Base-by-base conservation (phyloP, 1,140 invertebrate genomes). In the Coenobita brevimanus region DNA sequence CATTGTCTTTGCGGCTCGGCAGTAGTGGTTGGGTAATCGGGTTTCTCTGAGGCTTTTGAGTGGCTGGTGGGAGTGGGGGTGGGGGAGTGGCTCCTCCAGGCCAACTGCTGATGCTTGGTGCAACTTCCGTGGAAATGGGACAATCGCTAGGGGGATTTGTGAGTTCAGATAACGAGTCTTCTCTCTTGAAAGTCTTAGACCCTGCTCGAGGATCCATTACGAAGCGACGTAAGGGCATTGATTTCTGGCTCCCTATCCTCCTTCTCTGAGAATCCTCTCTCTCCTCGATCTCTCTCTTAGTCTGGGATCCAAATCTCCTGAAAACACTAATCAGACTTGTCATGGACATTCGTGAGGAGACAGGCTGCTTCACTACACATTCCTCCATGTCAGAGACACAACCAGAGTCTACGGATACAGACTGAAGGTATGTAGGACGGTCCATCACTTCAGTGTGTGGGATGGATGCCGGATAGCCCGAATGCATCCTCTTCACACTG, bases 341-440 rank as follows among this genome's bases (percentile, higher is more conserved):
- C 89, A 89, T 89, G 15, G 89, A 89, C 64, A 89, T 78, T 36
- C 81, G 69, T 2, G 84, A 79, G 33, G 38, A 27, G 21, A 50
- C 24, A 17, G 75, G 41, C 54, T 46, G 33, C 24, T 76, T 62
- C 27, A 43, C 33, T 27, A 4, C 30, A 21, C 15, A n/a, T 3
- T 89, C 88, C 41, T 89, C 75, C 0, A 57, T 27, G 15, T 89
- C 89, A 33, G 62, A 60, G 36, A 87, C 80, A 46, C 89, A 89
- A 24, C 89, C 89, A 41, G 89, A 89, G 43, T 89, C 89, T 43
- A 79, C 84, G 6, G 89, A 89, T 21, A 89, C 38, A 10, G 89
- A 89, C 60, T 89, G 84, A 27, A 69, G 43, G 24, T 89, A 89
- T 24, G 80, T 78, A n/a, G 89, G 89, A 54, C 69, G 76, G 6